phyloP scores from a whole-genome alignment of 2,888 invertebrate genomes.

The Eupithecia inturbata region DNA sequence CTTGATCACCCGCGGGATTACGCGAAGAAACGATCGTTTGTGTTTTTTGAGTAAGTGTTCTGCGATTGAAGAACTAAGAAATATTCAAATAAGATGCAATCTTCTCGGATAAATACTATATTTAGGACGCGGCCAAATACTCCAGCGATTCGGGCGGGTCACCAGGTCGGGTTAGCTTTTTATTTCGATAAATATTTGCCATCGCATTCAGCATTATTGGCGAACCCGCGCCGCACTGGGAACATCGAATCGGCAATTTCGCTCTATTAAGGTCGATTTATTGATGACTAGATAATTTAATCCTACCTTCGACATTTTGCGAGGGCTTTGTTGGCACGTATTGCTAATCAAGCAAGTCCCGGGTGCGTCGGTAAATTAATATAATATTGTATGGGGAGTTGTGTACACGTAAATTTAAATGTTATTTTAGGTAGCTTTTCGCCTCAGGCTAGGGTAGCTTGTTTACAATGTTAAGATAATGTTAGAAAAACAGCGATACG shows the following conservation, averaged over 20 bases:
- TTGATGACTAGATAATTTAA: slow-evolving; percentile 42
- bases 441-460: slow-evolving; percentile 53
- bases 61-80: slow-evolving; percentile 24
- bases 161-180: slow-evolving; percentile 34
- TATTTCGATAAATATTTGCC: slow-evolving; percentile 32
- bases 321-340: slow-evolving; percentile 37
- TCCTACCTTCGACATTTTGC: slow-evolving; percentile 38
- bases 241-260: slow-evolving; percentile 37
- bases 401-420: slow-evolving; percentile 53
- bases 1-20: slow-evolving; percentile 71
- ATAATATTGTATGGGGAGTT: slow-evolving; percentile 41
- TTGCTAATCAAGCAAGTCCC: slow-evolving; percentile 41
- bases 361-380: slow-evolving; percentile 42
- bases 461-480: slow-evolving; percentile 70
- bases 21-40: slow-evolving; percentile 67
- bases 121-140: slow-evolving; percentile 35
- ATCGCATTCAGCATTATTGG: slow-evolving; percentile 36
- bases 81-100: slow-evolving; percentile 45
- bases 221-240: slow-evolving; percentile 22
- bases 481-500: slow-evolving; percentile 74
- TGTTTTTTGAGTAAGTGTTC: slow-evolving; percentile 52
- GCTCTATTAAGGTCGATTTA: slow-evolving; percentile 39
- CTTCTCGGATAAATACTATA: slow-evolving; percentile 37
- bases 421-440: slow-evolving; percentile 62
- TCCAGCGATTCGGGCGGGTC: slow-evolving; percentile 33